Evolutionary conservation across 2,797 vertebrate species (phyloP).

Genomic region (Denticeps clupeoides): DNA sequence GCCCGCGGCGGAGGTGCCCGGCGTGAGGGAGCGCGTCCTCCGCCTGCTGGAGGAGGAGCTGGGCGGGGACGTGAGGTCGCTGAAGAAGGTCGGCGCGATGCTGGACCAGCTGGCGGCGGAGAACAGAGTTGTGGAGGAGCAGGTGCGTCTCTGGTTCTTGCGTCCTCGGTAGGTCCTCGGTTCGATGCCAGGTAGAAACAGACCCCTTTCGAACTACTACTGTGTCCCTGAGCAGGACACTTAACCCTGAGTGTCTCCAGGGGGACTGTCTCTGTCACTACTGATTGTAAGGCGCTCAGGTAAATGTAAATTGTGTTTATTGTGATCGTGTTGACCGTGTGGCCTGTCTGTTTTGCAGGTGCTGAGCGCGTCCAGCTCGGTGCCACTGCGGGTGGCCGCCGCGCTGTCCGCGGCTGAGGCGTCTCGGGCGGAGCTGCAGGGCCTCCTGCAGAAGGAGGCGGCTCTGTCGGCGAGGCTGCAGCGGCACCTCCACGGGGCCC

Average conservation of each 20-base stretch:
- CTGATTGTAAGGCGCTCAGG: neutral
- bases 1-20: constrained; percentile 4
- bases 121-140: constrained; percentile 70
- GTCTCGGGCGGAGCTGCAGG: constrained; percentile 52
- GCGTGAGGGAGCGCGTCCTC: constrained; percentile 43
- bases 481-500: constrained; percentile 65
- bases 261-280: too few relatives aligned
- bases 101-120: constrained; percentile 66
- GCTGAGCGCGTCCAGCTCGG: constrained; percentile 70
- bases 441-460: constrained; percentile 64
- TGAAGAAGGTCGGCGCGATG: constrained; percentile 65
- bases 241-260: too few relatives aligned
- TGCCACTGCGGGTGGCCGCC: constrained; percentile 76
- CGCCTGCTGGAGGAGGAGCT: constrained; percentile 72
- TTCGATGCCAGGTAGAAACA: too few relatives aligned
- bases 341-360: too few relatives aligned
- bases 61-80: constrained; percentile 67
- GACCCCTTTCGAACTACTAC: too few relatives aligned
- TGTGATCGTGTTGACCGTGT: neutral
- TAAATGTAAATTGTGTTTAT: too few relatives aligned
- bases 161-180: too few relatives aligned
- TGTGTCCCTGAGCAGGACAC: too few relatives aligned
- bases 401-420: constrained; percentile 76
- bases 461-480: constrained; percentile 55
- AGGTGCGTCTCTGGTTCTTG: constrained; percentile 50